A percentile compares a stretch with the other conserved stretches of the same genome.
These are phyloP conservation scores for Polietes domitor DNA, from an alignment of 2,888 invertebrate genomes.

Conservation along the genomic window DNA sequence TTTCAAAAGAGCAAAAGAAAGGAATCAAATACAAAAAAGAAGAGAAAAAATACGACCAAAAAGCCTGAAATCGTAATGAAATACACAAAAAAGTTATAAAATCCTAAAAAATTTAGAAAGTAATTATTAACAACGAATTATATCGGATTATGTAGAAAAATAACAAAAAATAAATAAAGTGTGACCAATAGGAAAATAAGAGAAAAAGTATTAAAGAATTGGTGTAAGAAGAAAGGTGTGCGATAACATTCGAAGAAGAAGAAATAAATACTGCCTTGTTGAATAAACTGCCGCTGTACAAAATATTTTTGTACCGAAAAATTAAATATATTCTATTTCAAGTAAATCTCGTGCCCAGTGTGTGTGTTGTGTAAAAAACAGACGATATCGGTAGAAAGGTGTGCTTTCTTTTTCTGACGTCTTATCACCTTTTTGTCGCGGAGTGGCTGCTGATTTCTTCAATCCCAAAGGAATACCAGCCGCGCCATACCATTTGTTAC, in stretches of 20 bases:
- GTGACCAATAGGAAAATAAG: no score
- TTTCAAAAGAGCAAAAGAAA: conserved; percentile 58
- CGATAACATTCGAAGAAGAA: conserved; percentile 2
- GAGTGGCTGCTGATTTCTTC: background rate
- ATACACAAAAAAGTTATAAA: conserved; percentile 39
- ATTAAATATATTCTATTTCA: background rate
- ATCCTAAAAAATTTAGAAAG: background rate
- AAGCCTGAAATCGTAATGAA: background rate
- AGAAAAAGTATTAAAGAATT: background rate
- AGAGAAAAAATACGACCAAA: conserved; percentile 3
- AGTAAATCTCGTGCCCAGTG: background rate
- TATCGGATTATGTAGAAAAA: conserved; percentile 5
- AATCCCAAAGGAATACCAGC: background rate
- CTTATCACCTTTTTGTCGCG: background rate
- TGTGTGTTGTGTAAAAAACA: background rate
- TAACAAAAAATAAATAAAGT: conserved; percentile 4
- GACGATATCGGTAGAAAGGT: background rate
- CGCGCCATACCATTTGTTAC: background rate
- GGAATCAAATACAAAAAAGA: conserved; percentile 37
- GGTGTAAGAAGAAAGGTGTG: conserved; percentile 16
- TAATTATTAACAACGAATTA: conserved; percentile 9
- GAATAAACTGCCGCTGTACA: background rate
- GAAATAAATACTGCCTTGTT: conserved; percentile 9
- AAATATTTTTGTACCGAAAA: background rate
- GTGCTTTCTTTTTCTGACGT: background rate